These are phyloP conservation scores for Tenthredo scrophulariae DNA, from an alignment of 2,888 invertebrate genomes.

Conservation along the genomic window DNA sequence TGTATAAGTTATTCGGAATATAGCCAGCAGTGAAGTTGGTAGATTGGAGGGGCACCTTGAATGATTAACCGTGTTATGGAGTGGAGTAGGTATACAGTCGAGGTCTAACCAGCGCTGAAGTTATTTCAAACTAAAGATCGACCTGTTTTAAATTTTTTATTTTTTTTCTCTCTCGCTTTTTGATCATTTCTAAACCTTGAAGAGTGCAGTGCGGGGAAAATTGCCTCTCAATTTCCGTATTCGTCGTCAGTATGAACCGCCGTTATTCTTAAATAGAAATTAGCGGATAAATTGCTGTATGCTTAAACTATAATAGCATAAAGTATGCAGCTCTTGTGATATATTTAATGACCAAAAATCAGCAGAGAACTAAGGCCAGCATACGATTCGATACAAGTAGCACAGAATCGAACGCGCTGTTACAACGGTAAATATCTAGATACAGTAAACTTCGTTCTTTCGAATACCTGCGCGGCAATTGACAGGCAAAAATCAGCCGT, in stretches of 20 bases:
- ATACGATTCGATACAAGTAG: background rate
- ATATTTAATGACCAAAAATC: background rate
- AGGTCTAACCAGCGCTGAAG: background rate
- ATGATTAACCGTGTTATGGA: conserved; percentile 3
- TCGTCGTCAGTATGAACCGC: background rate
- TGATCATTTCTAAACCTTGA: too few relatives aligned
- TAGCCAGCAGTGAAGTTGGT: background rate
- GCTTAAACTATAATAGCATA: background rate
- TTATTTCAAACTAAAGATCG: background rate
- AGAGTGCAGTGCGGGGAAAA: too few relatives aligned
- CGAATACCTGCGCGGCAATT: background rate
- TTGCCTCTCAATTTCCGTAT: background rate
- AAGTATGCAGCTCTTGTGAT: too few relatives aligned
- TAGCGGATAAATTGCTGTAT: background rate
- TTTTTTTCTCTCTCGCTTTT: too few relatives aligned
- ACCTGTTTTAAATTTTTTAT: background rate
- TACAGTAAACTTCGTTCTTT: background rate
- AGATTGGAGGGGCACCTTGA: conserved; percentile 20
- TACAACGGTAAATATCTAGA: conserved; percentile 4
- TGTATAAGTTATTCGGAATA: background rate
- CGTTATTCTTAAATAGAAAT: background rate
- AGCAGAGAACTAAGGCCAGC: background rate
- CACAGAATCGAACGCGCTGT: background rate
- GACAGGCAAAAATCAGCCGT: background rate
- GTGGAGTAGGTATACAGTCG: conserved; percentile 23